A percentile compares a stretch with the other conserved stretches of the same genome.
phyloP scores from a whole-genome alignment of 2,888 invertebrate genomes.

The Lobophora halterata region DNA sequence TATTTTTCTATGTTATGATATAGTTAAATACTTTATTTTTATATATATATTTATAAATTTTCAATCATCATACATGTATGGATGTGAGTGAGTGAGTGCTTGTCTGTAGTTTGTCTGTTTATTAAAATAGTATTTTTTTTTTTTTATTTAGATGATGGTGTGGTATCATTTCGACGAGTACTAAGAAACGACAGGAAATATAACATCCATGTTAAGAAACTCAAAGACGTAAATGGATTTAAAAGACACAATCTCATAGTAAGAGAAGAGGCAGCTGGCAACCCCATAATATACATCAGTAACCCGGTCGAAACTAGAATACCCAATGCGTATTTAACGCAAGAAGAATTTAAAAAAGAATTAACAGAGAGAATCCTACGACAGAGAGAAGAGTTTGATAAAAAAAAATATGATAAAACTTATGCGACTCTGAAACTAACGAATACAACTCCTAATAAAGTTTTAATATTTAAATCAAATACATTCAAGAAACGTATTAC shows the following conservation, averaged over 20 bases:
- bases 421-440: not conserved
- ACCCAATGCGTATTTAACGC: constrained; percentile 52
- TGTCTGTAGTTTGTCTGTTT: too few relatives aligned
- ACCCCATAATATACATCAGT: constrained; percentile 56
- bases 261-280: constrained; percentile 32
- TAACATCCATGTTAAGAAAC: constrained; percentile 54
- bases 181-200: constrained; percentile 41
- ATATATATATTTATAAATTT: too few relatives aligned
- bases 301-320: constrained; percentile 66
- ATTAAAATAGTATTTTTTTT: not conserved
- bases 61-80: too few relatives aligned
- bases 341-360: constrained; percentile 54
- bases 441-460: not conserved
- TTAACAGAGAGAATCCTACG: constrained; percentile 37
- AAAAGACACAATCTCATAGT: constrained; percentile 60
- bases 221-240: constrained; percentile 61
- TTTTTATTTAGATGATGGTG: constrained; percentile 26
- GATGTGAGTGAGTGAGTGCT: too few relatives aligned
- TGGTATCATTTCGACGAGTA: constrained; percentile 40
- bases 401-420: constrained; percentile 4
- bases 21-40: too few relatives aligned
- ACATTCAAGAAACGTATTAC: not conserved
- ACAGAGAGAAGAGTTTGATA: constrained; percentile 33
- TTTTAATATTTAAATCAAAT: too few relatives aligned
- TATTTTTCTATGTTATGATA: too few relatives aligned